Evolutionary conservation across 2,113 vertebrate species (phyloP).

Genomic region (Percopsis transmontana): DNA sequence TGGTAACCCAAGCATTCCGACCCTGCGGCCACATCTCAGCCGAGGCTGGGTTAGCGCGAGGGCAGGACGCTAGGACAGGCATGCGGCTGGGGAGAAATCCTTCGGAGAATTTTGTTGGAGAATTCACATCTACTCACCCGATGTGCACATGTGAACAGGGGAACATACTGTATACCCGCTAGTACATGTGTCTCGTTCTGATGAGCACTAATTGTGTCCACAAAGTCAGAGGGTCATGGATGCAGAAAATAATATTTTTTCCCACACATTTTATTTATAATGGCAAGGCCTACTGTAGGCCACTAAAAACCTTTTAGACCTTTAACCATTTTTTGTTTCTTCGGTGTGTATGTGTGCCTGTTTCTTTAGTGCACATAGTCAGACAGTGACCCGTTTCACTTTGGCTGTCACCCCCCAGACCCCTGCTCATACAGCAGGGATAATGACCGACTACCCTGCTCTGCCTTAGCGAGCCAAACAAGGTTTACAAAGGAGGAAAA

Average conservation of each 20-base stretch:
- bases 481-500: constrained; percentile 44
- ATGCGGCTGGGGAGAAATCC: not conserved
- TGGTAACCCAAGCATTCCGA: constrained; percentile 60
- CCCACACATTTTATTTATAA: constrained; percentile 11
- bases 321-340: constrained; percentile 7
- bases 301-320: constrained; percentile 38
- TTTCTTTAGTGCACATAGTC: constrained; percentile 17
- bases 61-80: constrained; percentile 10
- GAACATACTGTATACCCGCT: not conserved
- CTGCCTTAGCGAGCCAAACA: constrained; percentile 46
- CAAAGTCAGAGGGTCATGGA: constrained; percentile 22
- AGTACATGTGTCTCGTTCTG: not conserved
- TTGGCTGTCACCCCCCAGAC: constrained; percentile 48
- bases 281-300: constrained; percentile 11
- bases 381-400: constrained; percentile 39
- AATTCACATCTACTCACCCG: not conserved
- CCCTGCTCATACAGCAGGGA: constrained; percentile 47
- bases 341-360: constrained; percentile 10
- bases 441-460: constrained; percentile 63
- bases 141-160: not conserved
- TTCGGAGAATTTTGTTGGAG: not conserved
- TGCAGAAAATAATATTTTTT: constrained; percentile 17
- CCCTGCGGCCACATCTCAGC: constrained; percentile 56
- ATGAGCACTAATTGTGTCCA: constrained; percentile 8
- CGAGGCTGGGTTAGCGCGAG: constrained; percentile 18